Evolutionary conservation across 2,888 invertebrate genomes (phyloP).

Genomic region (Achlya flavicornis): DNA sequence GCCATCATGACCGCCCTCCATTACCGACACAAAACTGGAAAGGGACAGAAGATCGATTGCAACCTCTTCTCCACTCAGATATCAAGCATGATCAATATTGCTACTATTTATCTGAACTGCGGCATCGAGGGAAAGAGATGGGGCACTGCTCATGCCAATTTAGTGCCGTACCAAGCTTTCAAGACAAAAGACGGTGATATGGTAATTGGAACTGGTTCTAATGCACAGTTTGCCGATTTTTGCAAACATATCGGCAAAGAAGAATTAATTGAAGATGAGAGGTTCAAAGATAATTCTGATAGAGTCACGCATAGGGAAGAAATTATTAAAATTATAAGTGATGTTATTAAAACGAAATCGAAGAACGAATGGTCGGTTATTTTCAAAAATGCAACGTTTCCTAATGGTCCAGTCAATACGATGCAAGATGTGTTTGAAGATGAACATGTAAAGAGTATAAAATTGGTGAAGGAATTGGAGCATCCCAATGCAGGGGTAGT

Average conservation of each 20-base stretch:
- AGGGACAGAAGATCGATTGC: constrained; percentile 96
- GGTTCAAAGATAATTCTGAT: constrained; percentile 88
- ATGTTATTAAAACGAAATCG: constrained; percentile 84
- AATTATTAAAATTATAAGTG: constrained; percentile 85
- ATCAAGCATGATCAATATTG: constrained; percentile 94
- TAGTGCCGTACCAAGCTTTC: constrained; percentile 97
- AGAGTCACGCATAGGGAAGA: constrained; percentile 90
- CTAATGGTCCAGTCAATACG: constrained; percentile 95
- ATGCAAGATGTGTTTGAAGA: constrained; percentile 94
- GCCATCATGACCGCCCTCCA: constrained; percentile 96
- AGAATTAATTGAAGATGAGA: constrained; percentile 84
- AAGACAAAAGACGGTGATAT: constrained; percentile 92
- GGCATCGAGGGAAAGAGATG: constrained; percentile 90
- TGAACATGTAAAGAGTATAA: constrained; percentile 90
- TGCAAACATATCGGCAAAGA: constrained; percentile 85
- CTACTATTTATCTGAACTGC: constrained; percentile 94
- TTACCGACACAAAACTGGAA: constrained; percentile 89
- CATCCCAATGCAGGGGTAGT: constrained; percentile 89
- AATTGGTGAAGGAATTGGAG: constrained; percentile 87
- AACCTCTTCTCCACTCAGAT: constrained; percentile 97
- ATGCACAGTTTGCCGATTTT: constrained; percentile 90
- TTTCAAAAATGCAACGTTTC: constrained; percentile 90
- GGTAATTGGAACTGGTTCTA: constrained; percentile 94
- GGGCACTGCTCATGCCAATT: constrained; percentile 97
- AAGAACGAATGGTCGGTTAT: constrained; percentile 89